Evolutionary conservation across 2,888 invertebrate species (phyloP).

Genomic region (Spialia ferax): DNA sequence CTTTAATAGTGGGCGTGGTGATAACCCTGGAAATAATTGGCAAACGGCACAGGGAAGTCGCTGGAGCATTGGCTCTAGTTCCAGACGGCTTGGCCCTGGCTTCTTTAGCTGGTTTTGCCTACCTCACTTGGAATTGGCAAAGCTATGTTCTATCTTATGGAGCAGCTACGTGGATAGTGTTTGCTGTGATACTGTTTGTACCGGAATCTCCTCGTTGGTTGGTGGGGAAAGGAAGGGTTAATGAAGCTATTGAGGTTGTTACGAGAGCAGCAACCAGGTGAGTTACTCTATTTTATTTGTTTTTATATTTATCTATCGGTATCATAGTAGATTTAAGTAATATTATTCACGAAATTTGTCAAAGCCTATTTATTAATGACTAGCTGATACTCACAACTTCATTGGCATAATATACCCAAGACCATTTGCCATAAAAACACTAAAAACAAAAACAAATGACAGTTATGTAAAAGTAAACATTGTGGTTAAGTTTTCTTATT

Average conservation of each 20-base stretch:
- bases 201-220: slow-evolving; percentile 73
- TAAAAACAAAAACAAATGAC: too few relatives aligned
- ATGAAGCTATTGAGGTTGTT: slow-evolving; percentile 56
- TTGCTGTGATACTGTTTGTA: slow-evolving; percentile 53
- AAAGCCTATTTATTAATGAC: too few relatives aligned
- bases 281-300: background rate
- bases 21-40: slow-evolving; percentile 88
- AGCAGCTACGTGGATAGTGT: slow-evolving; percentile 51
- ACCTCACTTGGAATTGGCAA: slow-evolving; percentile 59
- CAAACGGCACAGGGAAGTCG: slow-evolving; percentile 68
- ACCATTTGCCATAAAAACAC: too few relatives aligned
- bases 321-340: too few relatives aligned
- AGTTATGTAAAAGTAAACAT: too few relatives aligned
- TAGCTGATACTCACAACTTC: too few relatives aligned
- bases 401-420: too few relatives aligned
- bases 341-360: too few relatives aligned
- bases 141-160: slow-evolving; percentile 54
- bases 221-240: slow-evolving; percentile 56
- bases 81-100: slow-evolving; percentile 57
- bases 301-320: too few relatives aligned
- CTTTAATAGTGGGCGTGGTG: slow-evolving; percentile 84
- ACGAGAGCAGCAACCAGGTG: slow-evolving; percentile 54
- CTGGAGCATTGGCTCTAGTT: slow-evolving; percentile 51
- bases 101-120: slow-evolving; percentile 57
- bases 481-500: too few relatives aligned